phyloP scores from a whole-genome alignment of 2,888 invertebrate species.

The Athalia circularis region DNA sequence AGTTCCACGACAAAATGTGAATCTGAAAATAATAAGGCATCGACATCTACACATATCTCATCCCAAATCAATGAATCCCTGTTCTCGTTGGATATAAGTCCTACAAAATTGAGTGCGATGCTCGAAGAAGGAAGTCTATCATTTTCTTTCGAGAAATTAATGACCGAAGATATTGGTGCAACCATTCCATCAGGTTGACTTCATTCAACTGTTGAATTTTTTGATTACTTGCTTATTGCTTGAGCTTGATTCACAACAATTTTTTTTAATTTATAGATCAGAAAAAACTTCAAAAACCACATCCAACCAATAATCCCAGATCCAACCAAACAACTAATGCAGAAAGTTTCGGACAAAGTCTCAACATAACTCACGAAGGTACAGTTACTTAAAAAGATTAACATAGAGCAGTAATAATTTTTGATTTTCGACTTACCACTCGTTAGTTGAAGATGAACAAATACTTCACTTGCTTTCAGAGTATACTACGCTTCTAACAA shows the following conservation, averaged over 20 bases:
- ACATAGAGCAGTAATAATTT: neutral
- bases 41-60: constrained; percentile 9
- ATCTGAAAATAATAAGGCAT: neutral
- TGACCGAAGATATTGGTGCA: constrained; percentile 15
- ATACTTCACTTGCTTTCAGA: constrained; percentile 13
- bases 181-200: constrained; percentile 18
- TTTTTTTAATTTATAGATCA: constrained; percentile 22
- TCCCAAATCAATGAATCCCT: constrained; percentile 18
- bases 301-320: constrained; percentile 5
- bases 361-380: constrained; percentile 11
- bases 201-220: constrained; percentile 18
- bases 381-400: neutral
- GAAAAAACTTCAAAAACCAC: constrained; percentile 13
- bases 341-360: constrained; percentile 14
- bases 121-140: constrained; percentile 21
- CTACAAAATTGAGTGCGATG: constrained; percentile 11
- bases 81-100: constrained; percentile 22
- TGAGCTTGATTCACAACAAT: constrained; percentile 20
- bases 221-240: constrained; percentile 21
- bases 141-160: constrained; percentile 21
- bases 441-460: neutral
- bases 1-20: constrained; percentile 6
- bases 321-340: neutral
- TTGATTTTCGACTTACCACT: neutral
- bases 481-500: constrained; percentile 4